phyloP scores from a whole-genome alignment of 2,888 invertebrate genomes.

The Congeria kusceri region DNA sequence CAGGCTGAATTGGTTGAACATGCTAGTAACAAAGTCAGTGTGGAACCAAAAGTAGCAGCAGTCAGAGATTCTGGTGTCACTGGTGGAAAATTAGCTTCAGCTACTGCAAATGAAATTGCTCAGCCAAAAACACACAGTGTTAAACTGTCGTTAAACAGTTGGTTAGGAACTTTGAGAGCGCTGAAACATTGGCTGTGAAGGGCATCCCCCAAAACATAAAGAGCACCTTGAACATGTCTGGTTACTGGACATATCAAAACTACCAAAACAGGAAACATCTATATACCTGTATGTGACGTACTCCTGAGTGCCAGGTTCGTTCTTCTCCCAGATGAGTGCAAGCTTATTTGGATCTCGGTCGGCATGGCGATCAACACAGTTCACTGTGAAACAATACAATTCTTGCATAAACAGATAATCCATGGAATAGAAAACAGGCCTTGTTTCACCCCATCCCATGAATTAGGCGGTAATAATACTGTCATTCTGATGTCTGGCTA shows the following conservation, averaged over 20 bases:
- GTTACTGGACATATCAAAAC: too few species aligned
- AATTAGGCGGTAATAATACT: too few species aligned
- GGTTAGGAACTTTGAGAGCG: slow-evolving; percentile 61
- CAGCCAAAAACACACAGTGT: slow-evolving; percentile 56
- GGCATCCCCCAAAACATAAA: too few species aligned
- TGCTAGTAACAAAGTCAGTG: slow-evolving; percentile 28
- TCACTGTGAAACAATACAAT: slow-evolving; percentile 74
- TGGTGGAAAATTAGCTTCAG: slow-evolving; percentile 2
- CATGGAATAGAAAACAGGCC: too few species aligned
- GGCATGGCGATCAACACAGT: slow-evolving; percentile 86
- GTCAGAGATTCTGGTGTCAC: slow-evolving; percentile 14
- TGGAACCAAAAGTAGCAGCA: slow-evolving; percentile 13
- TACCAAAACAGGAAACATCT: too few species aligned
- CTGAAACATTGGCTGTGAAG: too few species aligned
- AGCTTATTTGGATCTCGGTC: slow-evolving; percentile 80
- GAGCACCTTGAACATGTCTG: too few species aligned
- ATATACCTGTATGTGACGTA: slow-evolving; percentile 84
- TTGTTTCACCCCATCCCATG: too few species aligned
- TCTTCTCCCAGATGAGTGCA: slow-evolving; percentile 86
- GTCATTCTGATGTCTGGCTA: too few species aligned
- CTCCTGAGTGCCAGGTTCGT: slow-evolving; percentile 86
- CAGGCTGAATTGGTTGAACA: slow-evolving; percentile 56
- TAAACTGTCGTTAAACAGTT: too few species aligned
- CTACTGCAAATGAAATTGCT: slow-evolving; percentile 17
- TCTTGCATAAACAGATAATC: too few species aligned